phyloP scores from a whole-genome alignment of 2,888 invertebrate species.

The Platypus cylindrus region DNA sequence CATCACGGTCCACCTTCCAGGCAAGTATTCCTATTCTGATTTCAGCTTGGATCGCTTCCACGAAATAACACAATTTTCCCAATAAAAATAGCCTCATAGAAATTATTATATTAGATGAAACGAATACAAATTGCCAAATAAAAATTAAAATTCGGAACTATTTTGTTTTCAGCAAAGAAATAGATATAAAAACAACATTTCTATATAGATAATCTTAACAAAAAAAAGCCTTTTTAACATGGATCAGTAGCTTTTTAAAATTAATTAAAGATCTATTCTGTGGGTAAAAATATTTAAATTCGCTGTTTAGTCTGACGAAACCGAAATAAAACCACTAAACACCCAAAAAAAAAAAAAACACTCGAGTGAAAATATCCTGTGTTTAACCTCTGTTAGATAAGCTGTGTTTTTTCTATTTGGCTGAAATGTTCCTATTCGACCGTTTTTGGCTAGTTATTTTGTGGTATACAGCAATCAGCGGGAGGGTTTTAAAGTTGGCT shows the following conservation, averaged over 20 bases:
- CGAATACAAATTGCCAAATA: too few species aligned
- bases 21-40: not conserved
- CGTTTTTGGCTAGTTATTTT: conserved; percentile 12
- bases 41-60: too few species aligned
- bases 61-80: too few species aligned
- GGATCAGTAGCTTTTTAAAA: conserved; percentile 7
- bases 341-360: conserved; percentile 6
- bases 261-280: too few species aligned
- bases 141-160: too few species aligned
- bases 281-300: too few species aligned
- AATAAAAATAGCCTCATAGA: too few species aligned
- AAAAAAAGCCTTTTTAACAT: conserved; percentile 6
- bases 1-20: conserved; percentile 1
- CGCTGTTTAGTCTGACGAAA: conserved; percentile 5
- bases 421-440: conserved; percentile 7
- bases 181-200: too few species aligned
- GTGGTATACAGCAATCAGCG: conserved; percentile 12
- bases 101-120: too few species aligned
- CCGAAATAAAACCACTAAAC: conserved; percentile 4
- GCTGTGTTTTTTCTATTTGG: conserved; percentile 10
- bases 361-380: conserved; percentile 6
- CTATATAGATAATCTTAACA: too few species aligned
- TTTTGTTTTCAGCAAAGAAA: too few species aligned
- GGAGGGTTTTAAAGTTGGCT: conserved; percentile 10
- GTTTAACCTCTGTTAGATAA: conserved; percentile 12